phyloP scores from a whole-genome alignment of 2,113 vertebrate species.

The Chelonoidis abingdonii region DNA sequence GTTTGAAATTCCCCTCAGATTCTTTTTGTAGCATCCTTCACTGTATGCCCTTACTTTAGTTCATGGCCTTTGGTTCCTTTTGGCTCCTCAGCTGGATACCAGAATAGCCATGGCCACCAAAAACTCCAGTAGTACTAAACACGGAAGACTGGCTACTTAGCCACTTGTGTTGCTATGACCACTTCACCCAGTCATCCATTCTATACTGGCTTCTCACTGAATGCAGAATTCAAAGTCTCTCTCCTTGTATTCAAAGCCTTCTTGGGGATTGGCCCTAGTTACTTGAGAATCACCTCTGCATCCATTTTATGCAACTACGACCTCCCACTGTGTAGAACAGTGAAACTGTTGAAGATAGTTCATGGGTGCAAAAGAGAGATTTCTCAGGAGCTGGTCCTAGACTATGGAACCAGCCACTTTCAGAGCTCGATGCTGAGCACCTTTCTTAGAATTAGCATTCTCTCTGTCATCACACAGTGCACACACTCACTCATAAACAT shows the following conservation, averaged over 20 bases:
- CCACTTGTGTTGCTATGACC: not conserved
- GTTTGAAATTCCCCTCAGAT: not conserved
- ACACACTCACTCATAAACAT: rapidly evolving
- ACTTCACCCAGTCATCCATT: not conserved
- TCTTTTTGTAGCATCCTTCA: not conserved
- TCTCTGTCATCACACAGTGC: rapidly evolving
- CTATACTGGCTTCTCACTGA: not conserved
- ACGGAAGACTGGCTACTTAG: not conserved
- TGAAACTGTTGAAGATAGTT: not conserved
- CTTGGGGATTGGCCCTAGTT: not conserved
- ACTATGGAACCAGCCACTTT: not conserved
- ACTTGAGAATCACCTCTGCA: not conserved
- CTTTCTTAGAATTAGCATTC: rapidly evolving
- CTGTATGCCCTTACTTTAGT: not conserved
- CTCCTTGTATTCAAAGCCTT: not conserved
- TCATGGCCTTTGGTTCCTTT: not conserved
- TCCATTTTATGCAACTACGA: not conserved
- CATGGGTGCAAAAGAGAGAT: not conserved
- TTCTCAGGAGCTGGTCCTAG: not conserved
- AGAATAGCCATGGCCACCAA: not conserved
- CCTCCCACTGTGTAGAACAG: not conserved
- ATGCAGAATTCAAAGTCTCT: not conserved
- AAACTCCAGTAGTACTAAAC: not conserved
- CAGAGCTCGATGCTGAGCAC: not conserved
- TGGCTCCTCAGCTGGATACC: not conserved